Evolutionary conservation across 2,888 invertebrate species (phyloP).

Genomic region (Eurytoma californica): DNA sequence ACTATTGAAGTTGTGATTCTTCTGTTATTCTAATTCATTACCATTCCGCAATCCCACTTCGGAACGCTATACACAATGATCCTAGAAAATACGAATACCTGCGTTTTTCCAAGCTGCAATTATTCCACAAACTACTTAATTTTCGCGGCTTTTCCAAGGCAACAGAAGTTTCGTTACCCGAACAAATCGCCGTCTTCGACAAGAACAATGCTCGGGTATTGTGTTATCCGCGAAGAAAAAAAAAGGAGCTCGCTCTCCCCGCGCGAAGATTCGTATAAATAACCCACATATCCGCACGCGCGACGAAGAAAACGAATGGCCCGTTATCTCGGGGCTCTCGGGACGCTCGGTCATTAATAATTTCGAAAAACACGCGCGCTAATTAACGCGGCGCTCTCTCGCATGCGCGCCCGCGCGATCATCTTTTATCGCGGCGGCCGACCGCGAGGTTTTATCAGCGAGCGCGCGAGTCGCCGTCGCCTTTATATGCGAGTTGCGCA

Average conservation of each 20-base stretch:
- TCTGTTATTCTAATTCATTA: too few relatives aligned
- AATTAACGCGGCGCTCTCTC: conserved; percentile 42
- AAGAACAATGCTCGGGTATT: background rate
- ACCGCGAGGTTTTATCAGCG: conserved; percentile 45
- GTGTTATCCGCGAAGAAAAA: conserved; percentile 1
- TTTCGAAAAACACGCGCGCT: conserved; percentile 34
- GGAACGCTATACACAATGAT: too few relatives aligned
- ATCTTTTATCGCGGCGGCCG: conserved; percentile 37
- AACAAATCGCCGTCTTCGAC: background rate
- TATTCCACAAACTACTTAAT: too few relatives aligned
- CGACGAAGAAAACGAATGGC: conserved; percentile 9
- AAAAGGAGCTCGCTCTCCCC: background rate
- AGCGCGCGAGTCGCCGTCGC: conserved; percentile 10
- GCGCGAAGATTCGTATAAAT: conserved; percentile 1
- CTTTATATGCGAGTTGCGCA: conserved; percentile 35
- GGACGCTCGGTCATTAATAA: conserved; percentile 36
- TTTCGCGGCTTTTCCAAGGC: too few relatives aligned
- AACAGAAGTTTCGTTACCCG: background rate
- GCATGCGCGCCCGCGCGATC: conserved; percentile 4
- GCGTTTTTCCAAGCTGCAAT: too few relatives aligned
- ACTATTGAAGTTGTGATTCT: too few relatives aligned
- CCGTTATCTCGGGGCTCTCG: conserved; percentile 3
- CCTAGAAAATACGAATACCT: too few relatives aligned
- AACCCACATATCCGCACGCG: background rate
- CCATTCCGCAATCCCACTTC: too few relatives aligned